Percentiles rank a stretch among this genome's conserved stretches.
These are phyloP conservation scores for Aplysia californica DNA, from an alignment of 1,140 invertebrate genomes.

Conservation along the genomic window DNA sequence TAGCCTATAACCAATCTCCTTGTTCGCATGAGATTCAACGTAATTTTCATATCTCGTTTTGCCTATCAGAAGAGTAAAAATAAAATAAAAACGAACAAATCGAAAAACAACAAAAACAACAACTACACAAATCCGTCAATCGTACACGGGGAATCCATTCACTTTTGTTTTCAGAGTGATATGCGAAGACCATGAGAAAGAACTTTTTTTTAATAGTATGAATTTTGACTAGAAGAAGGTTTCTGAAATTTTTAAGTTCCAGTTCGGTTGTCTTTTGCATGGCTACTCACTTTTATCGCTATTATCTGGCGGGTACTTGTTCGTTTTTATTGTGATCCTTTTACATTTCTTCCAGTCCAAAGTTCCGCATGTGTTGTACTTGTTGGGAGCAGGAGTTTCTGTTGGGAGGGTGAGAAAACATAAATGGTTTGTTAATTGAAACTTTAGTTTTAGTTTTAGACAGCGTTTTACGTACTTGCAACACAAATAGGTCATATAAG, in stretches of 20 bases:
- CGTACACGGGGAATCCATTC: background rate
- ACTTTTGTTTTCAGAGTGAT: background rate
- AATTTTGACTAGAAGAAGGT: background rate
- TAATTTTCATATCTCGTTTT: too few relatives aligned
- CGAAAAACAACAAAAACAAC: too few relatives aligned
- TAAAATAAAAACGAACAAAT: too few relatives aligned
- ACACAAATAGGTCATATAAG: too few relatives aligned
- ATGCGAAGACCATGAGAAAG: too few relatives aligned
- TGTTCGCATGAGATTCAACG: too few relatives aligned
- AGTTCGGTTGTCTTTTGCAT: background rate
- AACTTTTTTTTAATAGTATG: too few relatives aligned
- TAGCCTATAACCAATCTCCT: too few relatives aligned
- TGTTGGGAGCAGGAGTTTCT: constrained; percentile 11
- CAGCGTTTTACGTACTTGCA: too few relatives aligned
- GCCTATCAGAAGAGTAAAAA: too few relatives aligned
- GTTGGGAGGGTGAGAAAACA: background rate
- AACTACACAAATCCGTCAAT: background rate
- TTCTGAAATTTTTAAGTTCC: background rate
- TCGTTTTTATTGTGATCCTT: background rate
- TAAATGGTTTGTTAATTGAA: background rate
- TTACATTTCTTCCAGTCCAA: constrained; percentile 12
- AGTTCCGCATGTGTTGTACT: constrained; percentile 1
- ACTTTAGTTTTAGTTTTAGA: too few relatives aligned
- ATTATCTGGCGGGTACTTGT: background rate
- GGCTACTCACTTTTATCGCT: background rate